Base-by-base conservation (phyloP, 1,140 invertebrate genomes). In the Apis laboriosa region DNA sequence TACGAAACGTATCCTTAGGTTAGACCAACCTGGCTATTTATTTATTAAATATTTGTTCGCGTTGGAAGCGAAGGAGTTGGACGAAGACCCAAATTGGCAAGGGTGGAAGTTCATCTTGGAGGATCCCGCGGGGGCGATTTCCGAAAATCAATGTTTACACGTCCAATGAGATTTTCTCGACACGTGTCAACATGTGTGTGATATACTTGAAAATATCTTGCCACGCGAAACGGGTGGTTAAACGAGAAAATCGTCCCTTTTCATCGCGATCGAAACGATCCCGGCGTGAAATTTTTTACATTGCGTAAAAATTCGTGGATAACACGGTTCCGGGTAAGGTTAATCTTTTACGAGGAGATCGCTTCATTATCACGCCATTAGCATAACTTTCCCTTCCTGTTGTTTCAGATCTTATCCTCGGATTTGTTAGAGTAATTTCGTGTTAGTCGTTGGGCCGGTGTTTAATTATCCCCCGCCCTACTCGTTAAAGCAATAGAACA, bases 221-320 rank as follows among this genome's bases (percentile, higher is more conserved):
- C 34, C 34, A 84, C 86, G 82, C 71, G 86, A 89, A 2, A 34
- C 84, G 86, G 86, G 83, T 83, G 80, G 80, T 60, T 82, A 86
- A 83, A 81, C 86, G 86, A 85, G 88, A 88, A 89, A 86, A 88
- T 78, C 86, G 73, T 79, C 85, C 81, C 74, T 61, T 77, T 34
- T 24, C 49, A 60, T 15, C 56, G 43, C 15, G 53, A 17, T 2
- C 13, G 15, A 53, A 56, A 71, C 12, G n/a, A n/a, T n/a, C n/a
- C n/a, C n/a, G n/a, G n/a, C n/a, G 68, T n/a, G 13, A 12, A 58
- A 43, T 49, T 75, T 75, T 49, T 61, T 9, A 19, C 1, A 5
- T 34, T 43, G 71, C 1, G 5, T 43, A 2, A 24, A 43, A 60
- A 73, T 60, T 73, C 34, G 11, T n/a, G 17, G 5, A 5, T 28